Percentiles rank a stretch among this genome's conserved stretches.
Evolutionary conservation across 92 coral and sea anemone species (phyloP).

Genomic region (Palythoa caribaeorum): DNA sequence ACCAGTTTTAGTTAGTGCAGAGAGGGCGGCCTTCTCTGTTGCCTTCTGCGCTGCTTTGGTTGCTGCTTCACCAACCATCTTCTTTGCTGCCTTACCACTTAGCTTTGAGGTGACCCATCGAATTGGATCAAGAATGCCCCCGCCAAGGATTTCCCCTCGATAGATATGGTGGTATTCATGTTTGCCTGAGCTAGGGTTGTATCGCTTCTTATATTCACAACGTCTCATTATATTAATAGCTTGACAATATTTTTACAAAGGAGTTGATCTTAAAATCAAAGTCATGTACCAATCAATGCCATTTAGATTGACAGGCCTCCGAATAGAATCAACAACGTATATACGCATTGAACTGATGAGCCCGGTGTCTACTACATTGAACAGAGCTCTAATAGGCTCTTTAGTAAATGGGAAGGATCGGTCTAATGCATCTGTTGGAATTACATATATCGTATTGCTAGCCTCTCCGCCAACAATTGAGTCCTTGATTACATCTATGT

Average conservation of each 20-base stretch:
- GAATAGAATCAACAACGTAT: background rate
- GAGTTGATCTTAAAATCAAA: constrained; percentile 3
- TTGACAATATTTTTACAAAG: background rate
- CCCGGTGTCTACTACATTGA: background rate
- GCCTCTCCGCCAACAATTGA: background rate
- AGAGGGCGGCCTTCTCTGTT: background rate
- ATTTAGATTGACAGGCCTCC: constrained; percentile 15
- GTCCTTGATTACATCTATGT: background rate
- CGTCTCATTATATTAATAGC: constrained; percentile 22
- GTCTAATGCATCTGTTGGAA: constrained; percentile 1
- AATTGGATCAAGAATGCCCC: background rate
- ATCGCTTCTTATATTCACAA: constrained; percentile 28
- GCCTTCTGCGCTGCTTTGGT: background rate
- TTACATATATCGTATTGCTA: background rate
- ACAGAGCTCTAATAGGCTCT: background rate
- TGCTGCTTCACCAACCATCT: background rate
- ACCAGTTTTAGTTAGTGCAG: background rate
- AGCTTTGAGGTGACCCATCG: background rate
- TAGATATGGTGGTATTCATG: constrained; percentile 1
- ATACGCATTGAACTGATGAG: constrained; percentile 5
- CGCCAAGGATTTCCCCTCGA: background rate
- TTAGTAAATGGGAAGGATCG: constrained; percentile 15
- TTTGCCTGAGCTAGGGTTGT: background rate
- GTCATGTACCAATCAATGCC: background rate
- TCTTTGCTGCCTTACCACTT: background rate